Base-by-base conservation (phyloP, 2,113 vertebrate genomes). In the Mugil cephalus region DNA sequence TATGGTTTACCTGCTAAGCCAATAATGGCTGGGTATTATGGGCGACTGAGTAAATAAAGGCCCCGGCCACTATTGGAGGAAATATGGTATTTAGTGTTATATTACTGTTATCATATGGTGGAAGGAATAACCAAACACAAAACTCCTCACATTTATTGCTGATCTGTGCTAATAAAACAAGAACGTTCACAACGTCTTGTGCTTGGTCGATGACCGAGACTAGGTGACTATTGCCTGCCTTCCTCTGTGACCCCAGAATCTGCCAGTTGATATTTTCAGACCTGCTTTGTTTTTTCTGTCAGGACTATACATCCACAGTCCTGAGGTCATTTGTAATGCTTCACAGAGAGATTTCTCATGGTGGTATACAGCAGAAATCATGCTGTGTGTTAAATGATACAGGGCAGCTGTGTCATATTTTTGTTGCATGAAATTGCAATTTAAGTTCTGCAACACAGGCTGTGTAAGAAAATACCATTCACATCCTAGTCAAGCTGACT, bases 391-490 rank as follows among this genome's bases (percentile, higher is more conserved):
- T 14, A 17, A 10, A n/a, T 47, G 46, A 39, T 14, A n/a, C 9
- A 24, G 10, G 8, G 8, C 14, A 39, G 61, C 70, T 52, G 63
- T 54, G 50, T 79, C 47, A 77, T 39, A 59, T 35, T n/a, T 47
- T 54, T 71, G 42, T 30, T 30, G 5, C 38, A 15, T 69, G 17
- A 62, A 38, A 55, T 65, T 53, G 39, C 19, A 24, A 65, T 39
- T 7, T 30, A 19, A 61, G 45, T n/a, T 56, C 47, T 56, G 55
- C 21, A 18, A 4, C 36, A 43, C 13, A 40, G 14, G n/a, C 14
- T 14, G 11, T 30, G 24, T 54, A 69, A 43, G 1, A 30, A 51
- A 77, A 69, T 0, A 1, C 24, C 21, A n/a, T 71, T 60, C n/a
- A 24, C 46, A 21, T 66, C 42, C 15, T 10, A 35, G 40, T 64